Base-by-base conservation (phyloP, 2,113 vertebrate species). In the Aptenodytes forsteri region DNA sequence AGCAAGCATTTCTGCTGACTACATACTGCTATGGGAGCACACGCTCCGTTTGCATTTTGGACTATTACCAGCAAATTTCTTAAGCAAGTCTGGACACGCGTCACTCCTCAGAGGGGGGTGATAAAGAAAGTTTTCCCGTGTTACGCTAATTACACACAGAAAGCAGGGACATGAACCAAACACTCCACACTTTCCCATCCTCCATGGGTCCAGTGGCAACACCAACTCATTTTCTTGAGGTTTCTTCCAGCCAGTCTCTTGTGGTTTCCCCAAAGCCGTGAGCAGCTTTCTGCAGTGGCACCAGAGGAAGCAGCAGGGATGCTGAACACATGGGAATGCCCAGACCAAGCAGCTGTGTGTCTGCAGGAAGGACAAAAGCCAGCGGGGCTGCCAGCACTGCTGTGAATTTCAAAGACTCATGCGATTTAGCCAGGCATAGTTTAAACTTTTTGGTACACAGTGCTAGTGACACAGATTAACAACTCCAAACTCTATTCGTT, bases 321-420 rank as follows among this genome's bases (percentile, higher is more conserved):
- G 89, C 25, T 58, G 85, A 93, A 91, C 96, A 58, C 47, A 17
- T 2, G 50, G 87, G 65, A 93, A 91, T 80, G 83, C 62, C 88
- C 2, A 11, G 67, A 76, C 46, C 85, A 40, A 85, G 96, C 96
- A 98, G 96, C 95, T 94, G 95, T 47, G 87, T 89, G 90, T 64
- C 42, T 91, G 96, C 91, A 89, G 81, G 80, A 91, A 95, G 94
- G 91, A 97, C 89, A 97, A 97, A 96, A 90, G 70, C 81, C 96
- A 96, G 95, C 42, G 1, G 95, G 96, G 93, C 89, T 94, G 86
- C 75, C 70, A 75, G 95, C 75, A 81, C 92, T 82, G 83, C 97
- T 95, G 94, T 30, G 92, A 91, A 79, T 97, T 96, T 98, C 96
- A 98, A 97, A 98, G 91, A 64, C 94, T 96, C 93, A 34, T 4